Base-by-base conservation (phyloP, 2,888 invertebrate species). In the Lutraria lutraria region DNA sequence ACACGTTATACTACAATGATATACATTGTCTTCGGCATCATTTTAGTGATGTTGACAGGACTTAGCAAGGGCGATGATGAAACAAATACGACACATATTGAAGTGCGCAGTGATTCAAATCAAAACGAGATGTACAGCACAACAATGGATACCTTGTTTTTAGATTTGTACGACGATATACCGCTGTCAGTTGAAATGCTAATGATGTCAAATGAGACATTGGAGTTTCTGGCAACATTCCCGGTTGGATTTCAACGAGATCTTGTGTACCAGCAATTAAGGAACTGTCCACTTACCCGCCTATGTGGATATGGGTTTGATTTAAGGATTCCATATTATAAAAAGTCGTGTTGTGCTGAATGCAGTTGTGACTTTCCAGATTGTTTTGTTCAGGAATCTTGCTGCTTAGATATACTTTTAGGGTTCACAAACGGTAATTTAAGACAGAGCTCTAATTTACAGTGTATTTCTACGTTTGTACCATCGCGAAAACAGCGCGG, bases 351-450 rank as follows among this genome's bases (percentile, higher is more conserved):
- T 76, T 84, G 84, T 84, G n/a, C 25, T 10, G 13, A 29, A 12
- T 84, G 84, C 54, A n/a, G 34, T 31, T 84, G 84, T 54, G 53
- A 76, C 16, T 76, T 76, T 76, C 76, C 76, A 34, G 76, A 31
- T 13, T 76, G 76, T 13, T 6, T 76, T 3, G 31, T 34, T 4
- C 31, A 16, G 34, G 31, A 25, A 31, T 31, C 76, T 13, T 76
- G 76, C 16, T 76, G 76, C 25, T 19, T 76, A 19, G 54, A 31
- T 53, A 81, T 29, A 6, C 16, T 54, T 31, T 21, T 53, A 25
- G 0, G 12, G 29, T 13, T 3, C 8, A 43, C n/a, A 25, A 2
- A n/a, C 21, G 13, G 43, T 8, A 15, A 29, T n/a, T 43, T n/a
- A 6, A 52, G 52, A 13, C 1, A 10, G n/a, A 52, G 53, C 12